Evolutionary conservation across 92 coral and sea anemone genomes (phyloP), one percentile per base, ranked within the genome.

Genomic region (Zoanthus sociatus): DNA sequence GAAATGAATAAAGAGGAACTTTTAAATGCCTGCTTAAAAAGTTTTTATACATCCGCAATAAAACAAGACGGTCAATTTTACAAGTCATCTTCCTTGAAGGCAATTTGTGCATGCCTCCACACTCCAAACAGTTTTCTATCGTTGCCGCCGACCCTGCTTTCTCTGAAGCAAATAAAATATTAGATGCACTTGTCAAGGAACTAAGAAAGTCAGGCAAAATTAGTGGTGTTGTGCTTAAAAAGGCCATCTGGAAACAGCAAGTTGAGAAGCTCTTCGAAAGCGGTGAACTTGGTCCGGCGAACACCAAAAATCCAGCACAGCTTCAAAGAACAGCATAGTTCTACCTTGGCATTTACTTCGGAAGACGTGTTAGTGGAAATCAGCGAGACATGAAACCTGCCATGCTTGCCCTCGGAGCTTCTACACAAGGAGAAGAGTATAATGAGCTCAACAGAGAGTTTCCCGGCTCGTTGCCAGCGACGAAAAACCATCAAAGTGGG

Each of bases 271-370:
- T 91, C 11, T 91, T 53, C 48, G 42, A 83, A 4, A 87, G 84
- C 17, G 95, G 95, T 32, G 82, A 93, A 51, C 89, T 91, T 17
- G 94, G 94, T 11, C 91, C 92, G 1, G 92, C 94, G 7, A 76
- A 91, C 32, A 93, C 89, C 67, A 17, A 88, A 12, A 42, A 93
- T n/a, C 95, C 95, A 0, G 64, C 74, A 3, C 93, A 88, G 26
- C 79, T 90, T 5, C 76, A 71, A 55, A 72, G 90, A 2, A 90
- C 95, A 9, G 83, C 78, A 7, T 89, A 91, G 86, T 69, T 87
- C 18, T 87, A 87, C 45, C 71, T 78, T 17, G 60, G 86, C 79
- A 53, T 87, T 8, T 61, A 9, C 10, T 71, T 71, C n/a, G 50
- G 76, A 9, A 71, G 87, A 87, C 79, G 68, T 69, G 53, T 79